Evolutionary conservation across 2,888 invertebrate genomes (phyloP).

Genomic region (Dysmachus trigonus): DNA sequence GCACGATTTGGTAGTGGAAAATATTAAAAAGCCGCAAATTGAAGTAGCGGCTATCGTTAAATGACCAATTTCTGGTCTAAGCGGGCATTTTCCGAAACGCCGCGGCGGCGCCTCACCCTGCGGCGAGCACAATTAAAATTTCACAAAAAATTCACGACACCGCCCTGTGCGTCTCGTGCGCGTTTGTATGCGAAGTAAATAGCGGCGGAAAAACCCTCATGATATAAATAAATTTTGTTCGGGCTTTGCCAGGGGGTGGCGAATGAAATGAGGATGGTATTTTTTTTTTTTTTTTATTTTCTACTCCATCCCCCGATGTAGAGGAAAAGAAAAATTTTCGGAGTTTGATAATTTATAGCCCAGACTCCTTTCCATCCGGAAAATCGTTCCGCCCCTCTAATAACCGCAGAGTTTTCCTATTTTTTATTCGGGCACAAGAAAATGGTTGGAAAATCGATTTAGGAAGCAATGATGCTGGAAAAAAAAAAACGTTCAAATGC

Average conservation of each 20-base stretch:
- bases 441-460: conserved; percentile 46
- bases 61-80: conserved; percentile 50
- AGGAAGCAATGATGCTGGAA: conserved; percentile 42
- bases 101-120: background rate
- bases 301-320: background rate
- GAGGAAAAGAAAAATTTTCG: conserved; percentile 28
- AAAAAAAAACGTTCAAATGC: conserved; percentile 35
- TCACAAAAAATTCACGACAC: conserved; percentile 39
- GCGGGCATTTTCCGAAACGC: conserved; percentile 19
- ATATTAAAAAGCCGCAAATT: conserved; percentile 60
- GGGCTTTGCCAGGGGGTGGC: background rate
- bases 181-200: background rate
- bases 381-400: conserved; percentile 44
- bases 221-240: conserved; percentile 45
- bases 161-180: background rate
- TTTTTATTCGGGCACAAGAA: conserved; percentile 40
- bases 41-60: conserved; percentile 56
- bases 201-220: conserved; percentile 32
- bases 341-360: conserved; percentile 47
- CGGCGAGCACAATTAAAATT: conserved; percentile 37
- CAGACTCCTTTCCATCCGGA: background rate
- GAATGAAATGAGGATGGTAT: background rate
- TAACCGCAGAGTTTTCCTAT: conserved; percentile 36
- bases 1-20: conserved; percentile 51
- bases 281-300: no score